phyloP scores from a whole-genome alignment of 2,888 invertebrate species.

The Charanyca ferruginea region DNA sequence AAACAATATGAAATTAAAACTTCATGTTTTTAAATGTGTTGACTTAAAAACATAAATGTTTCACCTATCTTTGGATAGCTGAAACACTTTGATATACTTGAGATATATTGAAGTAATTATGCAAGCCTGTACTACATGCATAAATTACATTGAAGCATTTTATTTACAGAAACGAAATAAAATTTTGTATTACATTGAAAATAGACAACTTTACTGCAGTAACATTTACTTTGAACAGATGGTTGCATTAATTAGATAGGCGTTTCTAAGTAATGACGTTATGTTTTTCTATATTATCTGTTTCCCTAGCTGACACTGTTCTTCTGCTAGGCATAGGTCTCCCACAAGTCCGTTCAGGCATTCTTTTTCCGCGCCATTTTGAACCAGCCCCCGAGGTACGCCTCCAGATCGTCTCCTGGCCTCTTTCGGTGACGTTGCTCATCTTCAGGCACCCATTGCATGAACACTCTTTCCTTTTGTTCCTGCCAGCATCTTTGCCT shows the following conservation, averaged over 20 bases:
- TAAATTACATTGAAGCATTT: neutral
- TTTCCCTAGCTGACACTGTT: too few species aligned
- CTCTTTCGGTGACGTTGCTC: too few species aligned
- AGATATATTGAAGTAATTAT: neutral
- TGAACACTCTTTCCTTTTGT: too few species aligned
- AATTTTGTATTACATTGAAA: neutral
- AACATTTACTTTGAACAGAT: conserved; percentile 26
- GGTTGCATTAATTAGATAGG: conserved; percentile 1
- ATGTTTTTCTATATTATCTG: too few species aligned
- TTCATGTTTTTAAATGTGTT: neutral
- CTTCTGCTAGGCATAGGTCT: too few species aligned
- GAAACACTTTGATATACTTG: neutral
- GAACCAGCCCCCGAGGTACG: too few species aligned
- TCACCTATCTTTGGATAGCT: neutral
- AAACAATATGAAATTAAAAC: neutral
- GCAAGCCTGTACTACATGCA: neutral
- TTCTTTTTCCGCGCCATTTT: too few species aligned
- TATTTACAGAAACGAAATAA: neutral
- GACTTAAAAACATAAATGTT: neutral
- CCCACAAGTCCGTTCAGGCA: too few species aligned
- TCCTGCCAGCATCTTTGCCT: neutral
- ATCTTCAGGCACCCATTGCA: too few species aligned
- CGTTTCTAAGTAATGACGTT: neutral
- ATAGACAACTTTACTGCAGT: neutral
- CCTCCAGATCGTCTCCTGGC: too few species aligned